Conservation (phyloP, 2,888 invertebrate species). For the Laspeyria flexula region DNA sequence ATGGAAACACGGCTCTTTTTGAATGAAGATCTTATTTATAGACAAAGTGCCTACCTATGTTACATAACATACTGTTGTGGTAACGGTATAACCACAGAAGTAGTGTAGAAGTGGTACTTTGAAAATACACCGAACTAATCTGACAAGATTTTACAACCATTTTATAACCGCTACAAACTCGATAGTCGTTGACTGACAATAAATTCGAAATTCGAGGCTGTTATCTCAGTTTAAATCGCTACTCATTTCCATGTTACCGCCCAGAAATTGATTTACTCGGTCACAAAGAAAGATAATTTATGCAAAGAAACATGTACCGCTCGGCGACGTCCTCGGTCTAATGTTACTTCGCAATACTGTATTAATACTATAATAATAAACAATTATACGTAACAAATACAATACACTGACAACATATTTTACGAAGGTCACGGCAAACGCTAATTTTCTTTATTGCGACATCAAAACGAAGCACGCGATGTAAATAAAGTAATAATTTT, state of each 20-base stretch:
- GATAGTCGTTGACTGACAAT: conserved; percentile 15
- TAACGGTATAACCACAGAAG: too few relatives aligned
- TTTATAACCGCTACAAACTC: conserved; percentile 19
- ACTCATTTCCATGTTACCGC: conserved; percentile 46
- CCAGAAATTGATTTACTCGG: conserved; percentile 58
- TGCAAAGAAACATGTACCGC: conserved; percentile 80
- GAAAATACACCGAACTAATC: too few relatives aligned
- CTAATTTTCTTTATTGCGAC: conserved; percentile 74
- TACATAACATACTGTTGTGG: too few relatives aligned
- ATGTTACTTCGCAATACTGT: conserved; percentile 62
- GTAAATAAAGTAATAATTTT: conserved; percentile 55
- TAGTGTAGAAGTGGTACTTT: too few relatives aligned
- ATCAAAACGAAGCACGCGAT: conserved; percentile 66
- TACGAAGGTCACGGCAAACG: conserved; percentile 73
- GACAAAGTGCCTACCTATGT: too few relatives aligned
- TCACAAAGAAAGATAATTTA: conserved; percentile 70
- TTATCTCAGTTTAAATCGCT: conserved; percentile 47
- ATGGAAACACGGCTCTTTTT: too few relatives aligned
- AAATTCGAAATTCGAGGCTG: conserved; percentile 34
- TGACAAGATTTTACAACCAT: conserved; percentile 3
- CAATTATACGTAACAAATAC: conserved; percentile 57
- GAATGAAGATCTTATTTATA: too few relatives aligned
- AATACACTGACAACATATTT: conserved; percentile 52
- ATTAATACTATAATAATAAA: conserved; percentile 58
- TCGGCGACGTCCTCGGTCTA: conserved; percentile 69